phyloP scores from a whole-genome alignment of 2,113 vertebrate species.

The Smithornis capensis region DNA sequence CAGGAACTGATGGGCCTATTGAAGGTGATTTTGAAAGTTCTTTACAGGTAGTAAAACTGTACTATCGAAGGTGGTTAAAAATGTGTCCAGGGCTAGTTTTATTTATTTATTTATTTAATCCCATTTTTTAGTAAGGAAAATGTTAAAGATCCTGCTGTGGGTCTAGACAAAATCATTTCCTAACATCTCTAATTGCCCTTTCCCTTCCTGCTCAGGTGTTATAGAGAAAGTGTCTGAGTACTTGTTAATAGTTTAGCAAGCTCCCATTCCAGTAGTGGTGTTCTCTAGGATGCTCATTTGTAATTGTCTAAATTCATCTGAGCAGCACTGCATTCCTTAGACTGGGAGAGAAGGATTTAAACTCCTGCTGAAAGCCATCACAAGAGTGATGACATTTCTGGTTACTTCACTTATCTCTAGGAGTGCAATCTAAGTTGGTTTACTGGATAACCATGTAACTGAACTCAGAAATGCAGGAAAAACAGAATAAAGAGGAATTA shows the following conservation, averaged over 20 bases:
- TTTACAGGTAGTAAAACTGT: neutral
- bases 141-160: neutral
- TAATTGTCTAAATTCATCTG: constrained; percentile 3
- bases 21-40: neutral
- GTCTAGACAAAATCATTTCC: neutral
- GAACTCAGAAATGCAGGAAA: neutral
- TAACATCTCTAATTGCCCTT: neutral
- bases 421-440: neutral
- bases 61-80: neutral
- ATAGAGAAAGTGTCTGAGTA: neutral
- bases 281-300: neutral
- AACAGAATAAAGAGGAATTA: neutral
- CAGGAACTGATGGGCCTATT: neutral
- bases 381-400: neutral
- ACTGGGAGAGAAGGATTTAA: constrained; percentile 1
- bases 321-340: neutral
- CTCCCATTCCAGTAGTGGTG: neutral
- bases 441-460: neutral
- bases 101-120: neutral
- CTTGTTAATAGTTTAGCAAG: neutral
- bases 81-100: neutral
- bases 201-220: neutral
- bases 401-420: neutral
- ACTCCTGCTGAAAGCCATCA: constrained; percentile 8
- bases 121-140: neutral